phyloP scores from a whole-genome alignment of 2,888 invertebrate genomes.

The Cartodere bifasciata region DNA sequence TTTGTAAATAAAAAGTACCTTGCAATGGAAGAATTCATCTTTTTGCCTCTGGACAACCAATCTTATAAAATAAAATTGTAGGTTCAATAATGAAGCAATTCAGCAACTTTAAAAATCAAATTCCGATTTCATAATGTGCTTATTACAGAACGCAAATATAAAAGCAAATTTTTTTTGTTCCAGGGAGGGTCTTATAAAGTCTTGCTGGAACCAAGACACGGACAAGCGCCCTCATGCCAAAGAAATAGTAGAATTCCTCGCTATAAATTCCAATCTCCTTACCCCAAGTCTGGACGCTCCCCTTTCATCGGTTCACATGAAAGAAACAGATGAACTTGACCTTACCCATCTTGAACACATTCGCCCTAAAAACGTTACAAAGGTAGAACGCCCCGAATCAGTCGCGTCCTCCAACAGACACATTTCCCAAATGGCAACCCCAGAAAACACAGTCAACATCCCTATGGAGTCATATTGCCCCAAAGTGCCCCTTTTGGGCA shows the following conservation, averaged over 20 bases:
- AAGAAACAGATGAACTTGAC: constrained; percentile 48
- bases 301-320: constrained; percentile 58
- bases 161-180: constrained; percentile 18
- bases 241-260: constrained; percentile 70
- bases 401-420: constrained; percentile 30
- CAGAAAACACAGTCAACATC: constrained; percentile 21
- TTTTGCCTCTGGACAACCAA: no score
- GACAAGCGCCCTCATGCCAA: constrained; percentile 61
- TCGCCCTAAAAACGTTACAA: no score
- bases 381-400: no score
- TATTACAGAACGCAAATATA: no score
- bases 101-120: no score
- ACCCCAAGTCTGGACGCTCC: constrained; percentile 69
- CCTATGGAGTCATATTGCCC: constrained; percentile 30
- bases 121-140: no score
- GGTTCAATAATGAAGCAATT: no score
- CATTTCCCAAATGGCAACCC: constrained; percentile 14
- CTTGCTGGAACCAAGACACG: constrained; percentile 66
- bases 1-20: no score
- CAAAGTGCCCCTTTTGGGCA: constrained; percentile 29
- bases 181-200: constrained; percentile 61
- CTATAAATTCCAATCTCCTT: constrained; percentile 62
- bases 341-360: no score
- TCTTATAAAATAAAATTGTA: no score
- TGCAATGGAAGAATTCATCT: no score